Conservation (phyloP, 2,113 vertebrate species). For the Fregetta grallaria region DNA sequence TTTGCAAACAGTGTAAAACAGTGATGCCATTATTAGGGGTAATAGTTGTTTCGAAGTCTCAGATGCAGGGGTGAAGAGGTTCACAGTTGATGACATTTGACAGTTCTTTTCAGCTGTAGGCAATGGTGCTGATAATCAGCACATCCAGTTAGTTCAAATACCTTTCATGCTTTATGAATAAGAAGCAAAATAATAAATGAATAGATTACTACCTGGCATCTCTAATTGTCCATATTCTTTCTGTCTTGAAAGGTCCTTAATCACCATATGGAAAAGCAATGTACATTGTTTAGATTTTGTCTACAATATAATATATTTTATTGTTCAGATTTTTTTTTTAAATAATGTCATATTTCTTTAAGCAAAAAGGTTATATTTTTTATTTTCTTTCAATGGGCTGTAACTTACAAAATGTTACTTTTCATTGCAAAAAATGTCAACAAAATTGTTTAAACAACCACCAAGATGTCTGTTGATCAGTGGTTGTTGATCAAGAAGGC, state of each 20-base stretch:
- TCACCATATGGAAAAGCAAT: neutral
- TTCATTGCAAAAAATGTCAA: neutral
- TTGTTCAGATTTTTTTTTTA: neutral
- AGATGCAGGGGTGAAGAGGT: neutral
- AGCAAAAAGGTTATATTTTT: neutral
- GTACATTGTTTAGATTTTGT: neutral
- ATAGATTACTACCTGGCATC: constrained; percentile 7
- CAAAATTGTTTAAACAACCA: neutral
- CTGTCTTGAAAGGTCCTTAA: neutral
- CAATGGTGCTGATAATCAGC: constrained; percentile 46
- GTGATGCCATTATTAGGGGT: constrained; percentile 3
- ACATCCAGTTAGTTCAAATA: constrained; percentile 35
- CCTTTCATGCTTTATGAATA: constrained; percentile 41
- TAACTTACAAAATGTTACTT: neutral
- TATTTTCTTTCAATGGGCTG: neutral
- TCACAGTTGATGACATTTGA: constrained; percentile 37
- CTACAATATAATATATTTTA: neutral
- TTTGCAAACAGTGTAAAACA: constrained; percentile 6
- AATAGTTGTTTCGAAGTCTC: constrained; percentile 28
- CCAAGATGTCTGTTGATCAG: neutral
- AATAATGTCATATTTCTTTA: neutral
- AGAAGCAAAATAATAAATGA: constrained; percentile 27
- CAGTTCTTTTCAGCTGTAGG: constrained; percentile 44
- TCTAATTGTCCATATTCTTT: neutral
- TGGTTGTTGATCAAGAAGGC: neutral